A percentile compares a stretch with the other conserved stretches of the same genome.
Evolutionary conservation across 1,140 invertebrate genomes (phyloP).

Genomic region (Carposina sasakii): DNA sequence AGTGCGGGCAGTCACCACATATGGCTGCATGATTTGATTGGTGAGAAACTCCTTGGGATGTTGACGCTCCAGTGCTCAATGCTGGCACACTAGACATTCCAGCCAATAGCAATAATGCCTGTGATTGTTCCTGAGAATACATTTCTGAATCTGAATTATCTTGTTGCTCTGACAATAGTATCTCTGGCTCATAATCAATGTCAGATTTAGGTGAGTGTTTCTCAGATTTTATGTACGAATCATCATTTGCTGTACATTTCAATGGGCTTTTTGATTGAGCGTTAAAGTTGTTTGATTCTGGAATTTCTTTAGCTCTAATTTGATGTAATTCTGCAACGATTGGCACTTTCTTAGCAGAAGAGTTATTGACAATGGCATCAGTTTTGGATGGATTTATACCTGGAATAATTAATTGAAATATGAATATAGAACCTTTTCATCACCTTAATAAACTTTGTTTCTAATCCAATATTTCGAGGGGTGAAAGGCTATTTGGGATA

Average conservation of each 20-base stretch:
- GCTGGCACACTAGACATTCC: constrained; percentile 53
- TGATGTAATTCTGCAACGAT: constrained; percentile 37
- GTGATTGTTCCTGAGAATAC: constrained; percentile 53
- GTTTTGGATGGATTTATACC: constrained; percentile 63
- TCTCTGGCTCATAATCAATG: constrained; percentile 65
- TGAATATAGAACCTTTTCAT: too few relatives aligned
- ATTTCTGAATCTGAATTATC: constrained; percentile 48
- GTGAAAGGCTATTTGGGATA: too few relatives aligned
- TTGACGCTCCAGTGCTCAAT: constrained; percentile 45
- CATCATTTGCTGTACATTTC: constrained; percentile 39
- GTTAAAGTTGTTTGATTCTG: constrained; percentile 38
- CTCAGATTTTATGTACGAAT: constrained; percentile 56
- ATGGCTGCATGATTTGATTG: constrained; percentile 74
- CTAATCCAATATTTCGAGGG: too few relatives aligned
- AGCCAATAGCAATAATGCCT: constrained; percentile 51
- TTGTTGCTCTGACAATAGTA: constrained; percentile 62
- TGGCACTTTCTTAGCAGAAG: constrained; percentile 44
- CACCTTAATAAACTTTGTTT: too few relatives aligned
- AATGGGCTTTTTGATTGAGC: constrained; percentile 45
- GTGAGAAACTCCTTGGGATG: constrained; percentile 46
- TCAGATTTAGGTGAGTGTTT: constrained; percentile 64
- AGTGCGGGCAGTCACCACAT: constrained; percentile 78
- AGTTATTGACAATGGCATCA: constrained; percentile 42
- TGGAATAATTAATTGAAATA: constrained; percentile 24
- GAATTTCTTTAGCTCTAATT: constrained; percentile 42